A percentile compares a stretch with the other conserved stretches of the same genome.
phyloP scores from a whole-genome alignment of 2,113 vertebrate species.

The Bos indicus region DNA sequence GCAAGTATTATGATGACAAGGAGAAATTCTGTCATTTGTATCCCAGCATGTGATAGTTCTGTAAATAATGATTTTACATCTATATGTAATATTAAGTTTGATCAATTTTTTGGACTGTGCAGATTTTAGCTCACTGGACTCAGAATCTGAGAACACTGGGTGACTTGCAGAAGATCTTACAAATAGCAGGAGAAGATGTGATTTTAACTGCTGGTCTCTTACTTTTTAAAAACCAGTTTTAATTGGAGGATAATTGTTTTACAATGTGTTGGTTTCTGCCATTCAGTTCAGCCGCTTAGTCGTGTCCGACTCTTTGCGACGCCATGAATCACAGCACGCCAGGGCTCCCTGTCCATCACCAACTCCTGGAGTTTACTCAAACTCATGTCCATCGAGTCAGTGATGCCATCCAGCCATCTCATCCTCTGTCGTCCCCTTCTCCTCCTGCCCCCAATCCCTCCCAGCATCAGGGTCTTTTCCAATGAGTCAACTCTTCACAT shows the following conservation, averaged over 20 bases:
- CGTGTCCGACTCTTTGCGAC: fast-evolving
- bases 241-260: background rate
- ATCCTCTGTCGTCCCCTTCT: too few species aligned
- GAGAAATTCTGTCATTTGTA: background rate
- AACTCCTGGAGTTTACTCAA: too few species aligned
- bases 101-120: background rate
- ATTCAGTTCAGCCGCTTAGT: too few species aligned
- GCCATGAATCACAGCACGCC: too few species aligned
- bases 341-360: too few species aligned
- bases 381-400: too few species aligned
- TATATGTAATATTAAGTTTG: background rate
- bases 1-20: background rate
- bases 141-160: background rate
- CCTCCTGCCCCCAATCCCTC: too few species aligned
- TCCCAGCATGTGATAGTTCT: background rate
- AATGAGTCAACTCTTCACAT: too few species aligned
- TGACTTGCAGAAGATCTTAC: background rate
- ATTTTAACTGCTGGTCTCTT: fast-evolving
- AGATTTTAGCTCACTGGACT: background rate
- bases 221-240: background rate
- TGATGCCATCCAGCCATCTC: too few species aligned
- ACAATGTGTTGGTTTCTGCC: background rate
- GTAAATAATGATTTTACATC: background rate
- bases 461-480: too few species aligned
- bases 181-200: background rate